Percentiles rank a stretch among this genome's conserved stretches.
phyloP scores from a whole-genome alignment of 2,113 vertebrate species.

The Aramus guarauna region DNA sequence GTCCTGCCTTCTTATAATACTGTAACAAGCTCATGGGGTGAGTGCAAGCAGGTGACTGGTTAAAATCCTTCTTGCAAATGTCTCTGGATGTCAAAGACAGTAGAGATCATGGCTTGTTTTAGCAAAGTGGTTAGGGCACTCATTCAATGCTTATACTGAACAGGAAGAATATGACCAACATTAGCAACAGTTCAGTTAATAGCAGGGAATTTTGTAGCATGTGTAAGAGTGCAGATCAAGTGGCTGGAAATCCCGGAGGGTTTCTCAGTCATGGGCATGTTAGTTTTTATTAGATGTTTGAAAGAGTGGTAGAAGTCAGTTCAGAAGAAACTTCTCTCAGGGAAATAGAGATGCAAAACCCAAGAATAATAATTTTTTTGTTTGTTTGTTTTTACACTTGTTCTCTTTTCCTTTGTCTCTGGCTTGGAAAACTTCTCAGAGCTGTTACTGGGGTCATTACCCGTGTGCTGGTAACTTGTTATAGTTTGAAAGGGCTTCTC shows the following conservation, averaged over 20 bases:
- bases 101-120: neutral
- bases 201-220: neutral
- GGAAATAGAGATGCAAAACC: neutral
- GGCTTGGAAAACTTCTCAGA: neutral
- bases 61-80: neutral
- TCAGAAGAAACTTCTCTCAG: neutral
- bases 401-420: neutral
- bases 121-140: neutral
- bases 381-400: neutral
- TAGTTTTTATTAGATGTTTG: neutral
- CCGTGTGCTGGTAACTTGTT: neutral
- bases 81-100: neutral
- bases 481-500: neutral
- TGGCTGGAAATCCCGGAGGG: neutral
- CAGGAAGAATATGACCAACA: neutral
- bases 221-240: neutral
- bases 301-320: neutral
- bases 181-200: neutral
- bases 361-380: no score
- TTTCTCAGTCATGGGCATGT: neutral
- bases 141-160: neutral
- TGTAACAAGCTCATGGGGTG: fast-evolving
- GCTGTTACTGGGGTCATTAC: neutral
- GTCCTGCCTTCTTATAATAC: neutral
- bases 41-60: neutral